Percentiles rank a stretch among this genome's conserved stretches.
phyloP scores from a whole-genome alignment of 23 tunicate genomes.

The Halocynthia roretzi region DNA sequence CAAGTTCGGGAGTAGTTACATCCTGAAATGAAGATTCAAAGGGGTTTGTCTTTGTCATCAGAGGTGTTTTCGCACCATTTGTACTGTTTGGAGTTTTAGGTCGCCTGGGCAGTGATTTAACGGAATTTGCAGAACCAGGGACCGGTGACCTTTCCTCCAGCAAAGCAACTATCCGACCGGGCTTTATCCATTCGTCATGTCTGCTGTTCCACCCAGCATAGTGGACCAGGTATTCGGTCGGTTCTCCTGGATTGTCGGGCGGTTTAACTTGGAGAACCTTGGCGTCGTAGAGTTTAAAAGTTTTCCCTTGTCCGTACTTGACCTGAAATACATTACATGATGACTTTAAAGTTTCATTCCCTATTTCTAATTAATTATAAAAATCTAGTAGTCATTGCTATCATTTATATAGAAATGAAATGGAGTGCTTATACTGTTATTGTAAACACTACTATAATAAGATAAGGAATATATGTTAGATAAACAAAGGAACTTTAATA shows the following conservation, averaged over 20 bases:
- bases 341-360: background rate
- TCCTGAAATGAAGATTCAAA: too few relatives aligned
- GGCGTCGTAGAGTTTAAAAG: slow-evolving; percentile 63
- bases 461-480: background rate
- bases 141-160: slow-evolving; percentile 10
- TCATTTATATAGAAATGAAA: too few relatives aligned
- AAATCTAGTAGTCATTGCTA: too few relatives aligned
- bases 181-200: slow-evolving; percentile 79
- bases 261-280: slow-evolving; percentile 56
- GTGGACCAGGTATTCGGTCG: slow-evolving; percentile 56
- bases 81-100: slow-evolving; percentile 36
- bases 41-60: too few relatives aligned
- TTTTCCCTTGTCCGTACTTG: slow-evolving; percentile 68
- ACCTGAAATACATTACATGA: background rate
- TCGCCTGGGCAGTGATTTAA: background rate
- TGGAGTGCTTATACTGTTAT: too few relatives aligned
- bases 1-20: too few relatives aligned
- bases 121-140: slow-evolving; percentile 1
- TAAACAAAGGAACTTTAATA: background rate
- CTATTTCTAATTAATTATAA: too few relatives aligned
- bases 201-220: slow-evolving; percentile 83
- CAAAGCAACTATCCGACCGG: slow-evolving; percentile 33
- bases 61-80: background rate
- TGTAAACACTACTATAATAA: too few relatives aligned
- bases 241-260: slow-evolving; percentile 30